phyloP scores from a whole-genome alignment of 2,113 vertebrate species.

The Heptranchias perlo region DNA sequence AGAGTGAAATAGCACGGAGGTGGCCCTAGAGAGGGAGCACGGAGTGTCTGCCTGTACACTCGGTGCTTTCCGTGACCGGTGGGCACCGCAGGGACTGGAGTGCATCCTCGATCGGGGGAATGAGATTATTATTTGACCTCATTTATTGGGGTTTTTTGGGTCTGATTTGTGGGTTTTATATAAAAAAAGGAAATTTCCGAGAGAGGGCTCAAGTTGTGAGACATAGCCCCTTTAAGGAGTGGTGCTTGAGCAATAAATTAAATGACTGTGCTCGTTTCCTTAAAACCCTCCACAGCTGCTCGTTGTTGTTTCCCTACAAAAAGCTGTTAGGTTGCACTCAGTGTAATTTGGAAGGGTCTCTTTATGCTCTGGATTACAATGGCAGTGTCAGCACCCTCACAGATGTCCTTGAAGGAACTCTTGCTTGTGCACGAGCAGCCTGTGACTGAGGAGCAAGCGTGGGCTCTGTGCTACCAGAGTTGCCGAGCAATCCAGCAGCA shows the following conservation, averaged over 20 bases:
- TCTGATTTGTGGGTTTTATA: no score
- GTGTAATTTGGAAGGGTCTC: background rate
- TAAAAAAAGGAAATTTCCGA: no score
- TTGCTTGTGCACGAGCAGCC: background rate
- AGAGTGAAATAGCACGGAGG: no score
- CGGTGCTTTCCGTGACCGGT: no score
- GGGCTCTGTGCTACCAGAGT: conserved; percentile 13
- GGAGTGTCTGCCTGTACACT: no score
- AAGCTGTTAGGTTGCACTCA: no score
- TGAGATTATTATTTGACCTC: no score
- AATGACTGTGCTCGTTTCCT: background rate
- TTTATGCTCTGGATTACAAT: background rate
- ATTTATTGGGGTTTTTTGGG: no score
- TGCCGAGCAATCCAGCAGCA: background rate
- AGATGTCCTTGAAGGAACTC: background rate
- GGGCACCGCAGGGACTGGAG: no score
- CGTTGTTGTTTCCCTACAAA: background rate
- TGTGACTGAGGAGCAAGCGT: conserved; percentile 25
- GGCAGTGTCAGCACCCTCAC: background rate
- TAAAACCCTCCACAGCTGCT: background rate
- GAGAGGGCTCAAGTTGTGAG: no score
- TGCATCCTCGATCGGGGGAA: no score
- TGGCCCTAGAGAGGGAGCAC: no score
- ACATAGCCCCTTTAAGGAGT: background rate
- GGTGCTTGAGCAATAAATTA: background rate